These are phyloP conservation scores for Numida meleagris DNA, from an alignment of 2,113 vertebrate genomes.

Conservation along the genomic window DNA sequence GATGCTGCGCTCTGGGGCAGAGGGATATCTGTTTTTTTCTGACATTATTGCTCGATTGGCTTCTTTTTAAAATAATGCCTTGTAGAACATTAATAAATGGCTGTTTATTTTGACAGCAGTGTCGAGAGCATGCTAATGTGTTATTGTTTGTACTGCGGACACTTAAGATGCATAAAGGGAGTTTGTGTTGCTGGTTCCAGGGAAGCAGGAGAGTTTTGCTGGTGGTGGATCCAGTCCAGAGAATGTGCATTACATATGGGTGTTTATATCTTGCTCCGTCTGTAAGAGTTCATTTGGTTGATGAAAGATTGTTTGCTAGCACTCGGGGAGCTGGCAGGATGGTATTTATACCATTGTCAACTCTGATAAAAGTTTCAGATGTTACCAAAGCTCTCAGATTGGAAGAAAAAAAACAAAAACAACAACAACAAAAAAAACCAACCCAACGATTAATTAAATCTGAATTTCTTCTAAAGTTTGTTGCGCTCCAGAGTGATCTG, in stretches of 20 bases:
- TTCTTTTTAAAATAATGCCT: conserved; percentile 65
- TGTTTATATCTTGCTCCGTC: conserved; percentile 37
- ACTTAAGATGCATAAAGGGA: conserved; percentile 28
- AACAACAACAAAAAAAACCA: neutral
- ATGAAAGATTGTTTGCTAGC: conserved; percentile 63
- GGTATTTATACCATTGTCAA: conserved; percentile 52
- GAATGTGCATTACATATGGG: conserved; percentile 64
- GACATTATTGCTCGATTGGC: conserved; percentile 57
- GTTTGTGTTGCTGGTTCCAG: conserved; percentile 47
- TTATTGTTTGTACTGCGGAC: conserved; percentile 63
- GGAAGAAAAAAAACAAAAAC: neutral
- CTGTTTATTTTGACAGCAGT: conserved; percentile 74
- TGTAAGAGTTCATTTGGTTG: conserved; percentile 57
- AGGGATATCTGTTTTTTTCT: conserved; percentile 56
- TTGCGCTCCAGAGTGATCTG: neutral
- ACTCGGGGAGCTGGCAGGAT: conserved; percentile 50
- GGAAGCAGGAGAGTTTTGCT: conserved; percentile 44
- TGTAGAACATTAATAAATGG: conserved; percentile 69
- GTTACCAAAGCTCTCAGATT: neutral
- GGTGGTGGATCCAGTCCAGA: conserved; percentile 30
- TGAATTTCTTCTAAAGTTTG: neutral
- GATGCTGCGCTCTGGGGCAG: conserved; percentile 72
- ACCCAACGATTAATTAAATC: neutral
- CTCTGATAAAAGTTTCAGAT: conserved; percentile 42
- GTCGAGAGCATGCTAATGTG: conserved; percentile 65